Evolutionary conservation across 2,888 invertebrate species (phyloP).

Genomic region (Agrypnus murinus): DNA sequence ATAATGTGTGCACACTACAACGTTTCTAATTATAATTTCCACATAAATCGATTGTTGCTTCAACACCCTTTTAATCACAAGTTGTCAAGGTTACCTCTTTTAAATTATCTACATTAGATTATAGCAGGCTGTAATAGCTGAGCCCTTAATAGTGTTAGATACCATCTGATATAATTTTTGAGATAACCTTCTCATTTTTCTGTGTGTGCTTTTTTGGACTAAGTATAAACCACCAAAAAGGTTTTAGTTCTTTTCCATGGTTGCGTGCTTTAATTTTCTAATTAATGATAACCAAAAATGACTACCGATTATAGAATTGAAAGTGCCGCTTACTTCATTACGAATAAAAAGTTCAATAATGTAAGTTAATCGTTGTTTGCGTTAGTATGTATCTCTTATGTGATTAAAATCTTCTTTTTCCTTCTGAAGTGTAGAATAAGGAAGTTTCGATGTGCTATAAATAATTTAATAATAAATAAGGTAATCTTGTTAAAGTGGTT

Average conservation of each 20-base stretch:
- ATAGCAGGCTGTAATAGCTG: neutral
- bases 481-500: constrained; percentile 5
- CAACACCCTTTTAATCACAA: neutral
- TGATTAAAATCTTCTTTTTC: too few species aligned
- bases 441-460: too few species aligned
- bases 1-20: too few species aligned
- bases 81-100: constrained; percentile 1
- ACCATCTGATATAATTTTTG: neutral
- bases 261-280: neutral
- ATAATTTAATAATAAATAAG: constrained; percentile 4
- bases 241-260: neutral
- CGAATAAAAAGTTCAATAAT: too few species aligned
- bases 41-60: neutral
- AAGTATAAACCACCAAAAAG: neutral
- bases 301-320: constrained; percentile 8
- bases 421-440: too few species aligned
- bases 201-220: too few species aligned
- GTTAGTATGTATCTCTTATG: too few species aligned
- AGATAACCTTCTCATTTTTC: too few species aligned
- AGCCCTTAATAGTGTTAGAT: neutral
- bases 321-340: neutral
- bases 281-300: neutral
- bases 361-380: too few species aligned
- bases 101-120: constrained; percentile 1
- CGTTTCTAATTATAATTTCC: too few species aligned